These are phyloP conservation scores for Brachirus orientalis DNA, from an alignment of 2,113 vertebrate genomes.

Conservation along the genomic window DNA sequence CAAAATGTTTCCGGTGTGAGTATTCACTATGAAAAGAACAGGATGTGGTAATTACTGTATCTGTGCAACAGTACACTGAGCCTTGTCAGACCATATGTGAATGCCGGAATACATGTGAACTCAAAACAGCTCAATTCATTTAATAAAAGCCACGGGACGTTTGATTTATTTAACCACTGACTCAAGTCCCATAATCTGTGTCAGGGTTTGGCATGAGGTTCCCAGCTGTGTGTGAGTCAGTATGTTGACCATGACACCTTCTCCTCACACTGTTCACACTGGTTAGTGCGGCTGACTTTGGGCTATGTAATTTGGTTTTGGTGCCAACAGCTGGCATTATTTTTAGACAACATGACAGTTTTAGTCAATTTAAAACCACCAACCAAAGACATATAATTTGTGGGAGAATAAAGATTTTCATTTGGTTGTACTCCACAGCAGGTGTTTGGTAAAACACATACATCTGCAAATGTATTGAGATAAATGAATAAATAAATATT, in stretches of 20 bases:
- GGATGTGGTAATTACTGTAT: slow-evolving; percentile 51
- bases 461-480: not conserved
- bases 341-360: slow-evolving; percentile 19
- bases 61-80: slow-evolving; percentile 23
- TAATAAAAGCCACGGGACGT: slow-evolving; percentile 30
- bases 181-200: slow-evolving; percentile 35
- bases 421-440: not conserved
- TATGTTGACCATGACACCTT: slow-evolving; percentile 25
- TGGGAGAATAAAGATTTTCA: not conserved
- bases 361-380: not conserved
- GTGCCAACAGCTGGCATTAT: slow-evolving; percentile 21
- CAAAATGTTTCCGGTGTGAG: slow-evolving; percentile 44
- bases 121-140: slow-evolving; percentile 38
- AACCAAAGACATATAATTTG: not conserved
- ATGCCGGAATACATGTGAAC: not conserved
- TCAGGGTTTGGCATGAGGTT: slow-evolving; percentile 13
- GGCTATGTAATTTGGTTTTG: slow-evolving; percentile 22
- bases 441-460: not conserved
- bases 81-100: slow-evolving; percentile 46
- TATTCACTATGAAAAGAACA: slow-evolving; percentile 45
- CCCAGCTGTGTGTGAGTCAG: slow-evolving; percentile 24
- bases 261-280: not conserved
- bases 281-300: slow-evolving; percentile 27
- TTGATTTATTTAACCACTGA: slow-evolving; percentile 43
- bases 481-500: too few relatives aligned